A percentile compares a stretch with the other conserved stretches of the same genome.
Evolutionary conservation across 2,797 vertebrate species (phyloP).

Genomic region (Pseudochromis fuscus): DNA sequence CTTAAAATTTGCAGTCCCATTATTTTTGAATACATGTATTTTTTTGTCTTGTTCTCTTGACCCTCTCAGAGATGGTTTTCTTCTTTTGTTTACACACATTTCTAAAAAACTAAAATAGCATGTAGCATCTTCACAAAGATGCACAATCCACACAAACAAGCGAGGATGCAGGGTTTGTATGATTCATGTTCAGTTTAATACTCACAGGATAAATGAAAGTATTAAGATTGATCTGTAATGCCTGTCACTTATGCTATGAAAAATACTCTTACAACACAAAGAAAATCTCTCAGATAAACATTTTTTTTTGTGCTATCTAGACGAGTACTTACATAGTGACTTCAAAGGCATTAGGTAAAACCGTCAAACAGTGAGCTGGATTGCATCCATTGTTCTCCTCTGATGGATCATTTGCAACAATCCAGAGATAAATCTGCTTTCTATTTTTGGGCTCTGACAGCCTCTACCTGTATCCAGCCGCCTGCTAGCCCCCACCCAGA

Average conservation of each 20-base stretch:
- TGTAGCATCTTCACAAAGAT: too few species aligned
- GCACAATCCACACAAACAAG: neutral
- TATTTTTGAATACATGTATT: constrained; percentile 6
- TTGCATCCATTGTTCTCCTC: constrained; percentile 72
- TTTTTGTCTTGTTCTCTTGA: neutral
- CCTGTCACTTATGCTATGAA: neutral
- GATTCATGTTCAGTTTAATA: neutral
- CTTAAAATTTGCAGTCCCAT: constrained; percentile 9
- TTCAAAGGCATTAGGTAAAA: constrained; percentile 60
- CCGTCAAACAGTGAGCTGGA: constrained; percentile 57
- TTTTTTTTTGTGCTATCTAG: constrained; percentile 32
- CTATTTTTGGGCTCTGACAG: constrained; percentile 81
- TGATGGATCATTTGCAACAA: constrained; percentile 82
- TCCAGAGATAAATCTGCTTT: constrained; percentile 79
- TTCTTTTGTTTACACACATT: neutral
- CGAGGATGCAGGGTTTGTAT: neutral
- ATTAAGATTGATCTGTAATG: constrained; percentile 4
- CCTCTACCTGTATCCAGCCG: constrained; percentile 79
- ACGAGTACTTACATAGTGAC: constrained; percentile 25
- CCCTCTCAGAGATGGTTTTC: neutral
- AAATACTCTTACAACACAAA: constrained; percentile 9
- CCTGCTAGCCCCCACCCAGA: constrained; percentile 75
- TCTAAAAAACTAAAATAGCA: constrained; percentile 4
- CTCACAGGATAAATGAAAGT: constrained; percentile 1
- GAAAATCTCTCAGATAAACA: constrained; percentile 17